These are phyloP conservation scores for Crypturellus undulatus DNA, from an alignment of 2,113 vertebrate genomes.

Conservation along the genomic window DNA sequence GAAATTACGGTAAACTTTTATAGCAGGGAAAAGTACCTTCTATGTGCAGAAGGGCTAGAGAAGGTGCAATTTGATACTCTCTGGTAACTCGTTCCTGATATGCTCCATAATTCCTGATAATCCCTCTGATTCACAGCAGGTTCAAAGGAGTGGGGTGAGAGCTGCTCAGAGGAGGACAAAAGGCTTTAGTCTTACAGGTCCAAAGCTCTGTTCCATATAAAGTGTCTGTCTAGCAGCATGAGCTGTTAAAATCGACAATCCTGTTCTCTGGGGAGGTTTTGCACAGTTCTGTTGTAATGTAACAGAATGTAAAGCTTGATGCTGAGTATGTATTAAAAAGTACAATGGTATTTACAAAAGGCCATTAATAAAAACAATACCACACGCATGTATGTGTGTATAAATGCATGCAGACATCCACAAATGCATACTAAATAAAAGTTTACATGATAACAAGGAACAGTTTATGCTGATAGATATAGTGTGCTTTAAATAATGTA, in stretches of 20 bases:
- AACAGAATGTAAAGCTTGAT: neutral
- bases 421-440: too few relatives aligned
- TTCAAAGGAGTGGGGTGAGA: constrained; percentile 1
- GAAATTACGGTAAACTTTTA: neutral
- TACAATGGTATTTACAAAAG: neutral
- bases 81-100: neutral
- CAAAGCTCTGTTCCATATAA: neutral
- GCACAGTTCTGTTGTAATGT: neutral
- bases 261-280: neutral
- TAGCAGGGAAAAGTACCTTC: neutral
- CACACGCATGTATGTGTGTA: accelerated
- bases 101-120: neutral
- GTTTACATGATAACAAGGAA: neutral
- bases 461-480: neutral
- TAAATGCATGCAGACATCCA: neutral
- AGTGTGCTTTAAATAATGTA: neutral
- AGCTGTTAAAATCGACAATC: accelerated
- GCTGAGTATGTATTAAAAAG: neutral
- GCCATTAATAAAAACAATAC: neutral
- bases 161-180: neutral
- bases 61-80: neutral
- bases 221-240: neutral
- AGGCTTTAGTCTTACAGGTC: neutral
- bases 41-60: neutral
- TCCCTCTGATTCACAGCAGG: neutral